Base-by-base conservation (phyloP, 2,888 invertebrate species). In the Meta bourneti region DNA sequence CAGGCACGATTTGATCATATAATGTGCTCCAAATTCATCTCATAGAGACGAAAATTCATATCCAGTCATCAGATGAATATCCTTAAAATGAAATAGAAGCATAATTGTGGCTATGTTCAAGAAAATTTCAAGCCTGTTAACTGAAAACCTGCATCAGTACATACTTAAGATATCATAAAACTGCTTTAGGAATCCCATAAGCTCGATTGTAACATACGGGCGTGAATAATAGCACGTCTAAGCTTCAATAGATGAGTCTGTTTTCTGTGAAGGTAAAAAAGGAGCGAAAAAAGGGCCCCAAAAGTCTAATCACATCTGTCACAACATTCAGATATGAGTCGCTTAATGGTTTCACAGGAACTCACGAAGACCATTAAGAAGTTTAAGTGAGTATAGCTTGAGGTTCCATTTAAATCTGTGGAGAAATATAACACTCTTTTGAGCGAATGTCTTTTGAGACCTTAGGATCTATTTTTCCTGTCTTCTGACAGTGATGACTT, bases 251-350 rank as follows among this genome's bases (percentile, higher is more conserved):
- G 54, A 75, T 13, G 61, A 13, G 61, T 20, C 48, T 74, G 13
- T 54, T 49, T 82, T 80, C 19, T 49, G n/a, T 51, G 19, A 20
- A 72, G 20, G 49, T 69, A n/a, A 69, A 79, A 61, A 79, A 52
- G 52, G 6, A n/a, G 51, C 52, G 72, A 13, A 71, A 75, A 34
- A 34, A 6, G 34, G 75, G 75, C 78, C 61, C 77, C 49, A 34
- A 48, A 69, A 78, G 69, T 78, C 49, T 89, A 89, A 89, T 89
- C 52, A 69, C 70, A 77, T 70, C 70, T 89, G 89, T 89, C 89
- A 51, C 82, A 61, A 70, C 49, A 52, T 20, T n/a, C 70, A 81
- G 19, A 75, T 81, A 52, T 72, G 54, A n/a, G 20, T 54, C n/a
- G 61, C 51, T 71, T 88, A 89, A 89, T 89, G 89, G 9, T 77